Evolutionary conservation across 2,888 invertebrate genomes (phyloP).

Genomic region (Lycaena phlaeas): DNA sequence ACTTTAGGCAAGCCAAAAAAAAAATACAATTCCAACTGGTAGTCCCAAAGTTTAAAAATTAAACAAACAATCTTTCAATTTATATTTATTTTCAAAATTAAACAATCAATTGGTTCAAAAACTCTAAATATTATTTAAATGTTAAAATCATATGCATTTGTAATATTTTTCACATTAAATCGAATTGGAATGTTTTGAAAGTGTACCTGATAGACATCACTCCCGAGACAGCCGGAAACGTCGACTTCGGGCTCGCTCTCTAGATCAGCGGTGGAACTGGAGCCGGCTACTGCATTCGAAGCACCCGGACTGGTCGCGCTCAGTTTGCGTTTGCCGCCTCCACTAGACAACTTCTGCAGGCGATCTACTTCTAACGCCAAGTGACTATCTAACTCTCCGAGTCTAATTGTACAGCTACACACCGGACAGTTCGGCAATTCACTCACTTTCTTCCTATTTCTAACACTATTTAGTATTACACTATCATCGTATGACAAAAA

Average conservation of each 20-base stretch:
- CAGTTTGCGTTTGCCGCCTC: conserved; percentile 46
- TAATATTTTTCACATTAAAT: too few relatives aligned
- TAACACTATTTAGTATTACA: conserved; percentile 59
- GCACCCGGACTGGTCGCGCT: conserved; percentile 38
- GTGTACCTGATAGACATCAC: conserved; percentile 59
- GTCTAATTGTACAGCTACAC: conserved; percentile 87
- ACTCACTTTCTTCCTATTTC: conserved; percentile 74
- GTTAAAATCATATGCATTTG: too few relatives aligned
- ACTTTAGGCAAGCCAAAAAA: too few relatives aligned
- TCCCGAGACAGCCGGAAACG: conserved; percentile 52
- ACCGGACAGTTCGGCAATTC: conserved; percentile 89
- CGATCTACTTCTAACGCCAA: conserved; percentile 80
- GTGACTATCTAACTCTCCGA: conserved; percentile 88
- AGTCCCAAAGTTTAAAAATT: too few relatives aligned
- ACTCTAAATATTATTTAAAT: too few relatives aligned
- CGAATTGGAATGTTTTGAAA: too few relatives aligned
- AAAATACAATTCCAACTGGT: too few relatives aligned
- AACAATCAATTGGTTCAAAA: too few relatives aligned
- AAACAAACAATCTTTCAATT: too few relatives aligned
- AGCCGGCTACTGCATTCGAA: conserved; percentile 35
- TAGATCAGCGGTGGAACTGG: conserved; percentile 35
- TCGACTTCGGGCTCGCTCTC: conserved; percentile 44
- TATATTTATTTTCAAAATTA: too few relatives aligned
- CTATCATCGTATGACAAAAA: conserved; percentile 46
- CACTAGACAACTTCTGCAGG: conserved; percentile 45